A percentile compares a stretch with the other conserved stretches of the same genome.
Evolutionary conservation across 2,113 vertebrate species (phyloP).

Genomic region (Dendropsophus ebraccatus): DNA sequence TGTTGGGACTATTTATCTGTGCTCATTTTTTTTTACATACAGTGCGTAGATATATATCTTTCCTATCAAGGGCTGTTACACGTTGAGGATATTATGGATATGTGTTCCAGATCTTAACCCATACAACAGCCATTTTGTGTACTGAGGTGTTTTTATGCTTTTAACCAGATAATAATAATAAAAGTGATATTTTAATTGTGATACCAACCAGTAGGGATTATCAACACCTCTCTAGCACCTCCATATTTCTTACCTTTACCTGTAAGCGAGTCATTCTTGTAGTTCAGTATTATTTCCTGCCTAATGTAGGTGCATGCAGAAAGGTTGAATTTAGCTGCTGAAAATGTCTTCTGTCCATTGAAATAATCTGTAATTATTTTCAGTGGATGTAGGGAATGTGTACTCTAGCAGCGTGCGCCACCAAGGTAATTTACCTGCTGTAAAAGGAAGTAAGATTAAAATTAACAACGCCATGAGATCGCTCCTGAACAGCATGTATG

Average conservation of each 20-base stretch:
- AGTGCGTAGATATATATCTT: no score
- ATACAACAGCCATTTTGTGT: no score
- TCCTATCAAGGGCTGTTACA: no score
- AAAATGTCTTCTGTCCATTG: slow-evolving; percentile 27
- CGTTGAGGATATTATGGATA: no score
- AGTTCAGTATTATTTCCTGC: background rate
- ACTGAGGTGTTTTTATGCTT: no score
- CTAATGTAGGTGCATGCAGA: background rate
- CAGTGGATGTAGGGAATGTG: slow-evolving; percentile 29
- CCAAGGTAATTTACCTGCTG: slow-evolving; percentile 43
- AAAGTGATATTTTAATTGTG: no score
- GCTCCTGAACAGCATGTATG: slow-evolving; percentile 46
- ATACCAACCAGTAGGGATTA: no score
- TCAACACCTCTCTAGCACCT: no score
- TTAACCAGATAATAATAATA: no score
- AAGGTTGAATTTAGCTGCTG: background rate
- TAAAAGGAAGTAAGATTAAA: slow-evolving; percentile 45
- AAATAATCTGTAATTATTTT: slow-evolving; percentile 41
- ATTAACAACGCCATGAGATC: slow-evolving; percentile 28
- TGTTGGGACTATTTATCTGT: no score
- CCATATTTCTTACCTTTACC: background rate
- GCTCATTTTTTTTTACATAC: no score
- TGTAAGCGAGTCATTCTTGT: background rate
- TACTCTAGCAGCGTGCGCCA: slow-evolving; percentile 20
- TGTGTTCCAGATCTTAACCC: no score